Evolutionary conservation across 2,797 vertebrate species (phyloP).

Genomic region (Muscicapa comitata): DNA sequence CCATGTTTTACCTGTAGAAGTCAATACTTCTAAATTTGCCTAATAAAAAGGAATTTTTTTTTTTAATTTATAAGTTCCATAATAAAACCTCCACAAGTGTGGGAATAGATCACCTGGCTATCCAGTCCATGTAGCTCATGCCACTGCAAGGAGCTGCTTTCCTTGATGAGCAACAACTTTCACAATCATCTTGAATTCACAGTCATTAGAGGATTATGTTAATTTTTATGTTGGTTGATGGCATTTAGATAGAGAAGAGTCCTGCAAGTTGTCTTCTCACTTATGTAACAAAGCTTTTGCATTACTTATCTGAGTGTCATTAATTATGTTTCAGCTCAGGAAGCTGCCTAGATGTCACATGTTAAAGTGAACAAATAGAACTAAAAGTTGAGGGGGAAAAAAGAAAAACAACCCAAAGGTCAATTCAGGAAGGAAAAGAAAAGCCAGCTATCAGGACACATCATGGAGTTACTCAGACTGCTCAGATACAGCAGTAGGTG

Average conservation of each 20-base stretch:
- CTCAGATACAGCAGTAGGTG: background rate
- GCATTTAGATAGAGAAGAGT: background rate
- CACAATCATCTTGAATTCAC: background rate
- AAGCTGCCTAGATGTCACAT: background rate
- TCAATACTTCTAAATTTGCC: background rate
- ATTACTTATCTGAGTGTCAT: background rate
- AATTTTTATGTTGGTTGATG: background rate
- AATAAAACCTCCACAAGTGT: background rate
- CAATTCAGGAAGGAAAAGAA: background rate
- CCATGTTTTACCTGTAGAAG: background rate
- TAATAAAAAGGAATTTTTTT: background rate
- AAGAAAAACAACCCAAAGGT: background rate
- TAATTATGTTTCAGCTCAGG: background rate
- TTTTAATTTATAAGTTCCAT: background rate
- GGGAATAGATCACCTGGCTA: background rate
- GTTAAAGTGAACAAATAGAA: background rate
- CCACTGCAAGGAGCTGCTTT: background rate
- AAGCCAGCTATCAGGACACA: background rate
- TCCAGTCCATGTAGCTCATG: background rate
- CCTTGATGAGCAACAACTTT: background rate
- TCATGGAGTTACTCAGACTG: background rate
- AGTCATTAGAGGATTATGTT: background rate
- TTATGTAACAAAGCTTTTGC: background rate
- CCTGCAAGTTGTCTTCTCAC: background rate
- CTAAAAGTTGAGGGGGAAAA: background rate